Conservation (phyloP, 2,888 invertebrate genomes). For the Drosophila nr. perissopoda region DNA sequence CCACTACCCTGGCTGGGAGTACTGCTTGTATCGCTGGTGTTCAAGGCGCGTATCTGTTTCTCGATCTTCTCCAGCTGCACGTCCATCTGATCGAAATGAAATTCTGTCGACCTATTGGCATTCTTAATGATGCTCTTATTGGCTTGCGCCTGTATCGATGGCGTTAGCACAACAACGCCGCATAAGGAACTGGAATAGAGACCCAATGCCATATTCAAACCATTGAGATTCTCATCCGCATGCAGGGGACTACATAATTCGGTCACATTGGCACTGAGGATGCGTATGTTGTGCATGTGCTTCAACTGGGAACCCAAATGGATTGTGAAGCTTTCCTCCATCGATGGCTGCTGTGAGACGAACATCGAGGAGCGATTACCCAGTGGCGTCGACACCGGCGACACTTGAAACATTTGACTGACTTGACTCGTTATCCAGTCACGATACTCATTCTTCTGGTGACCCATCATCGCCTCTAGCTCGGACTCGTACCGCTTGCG, state of each 20-base stretch:
- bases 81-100: slow-evolving; percentile 93
- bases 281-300: slow-evolving; percentile 98
- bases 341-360: slow-evolving; percentile 84
- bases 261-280: slow-evolving; percentile 93
- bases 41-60: slow-evolving; percentile 86
- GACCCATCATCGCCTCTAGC: slow-evolving; percentile 92
- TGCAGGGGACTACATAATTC: slow-evolving; percentile 90
- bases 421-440: slow-evolving; percentile 91
- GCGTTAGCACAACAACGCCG: slow-evolving; percentile 92
- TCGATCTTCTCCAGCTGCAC: slow-evolving; percentile 92
- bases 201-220: slow-evolving; percentile 95
- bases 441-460: slow-evolving; percentile 94
- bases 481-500: slow-evolving; percentile 94
- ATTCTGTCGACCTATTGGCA: slow-evolving; percentile 91
- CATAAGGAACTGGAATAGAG: slow-evolving; percentile 96
- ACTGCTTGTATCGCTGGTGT: slow-evolving; percentile 58
- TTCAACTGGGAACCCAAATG: slow-evolving; percentile 99
- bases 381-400: slow-evolving; percentile 81
- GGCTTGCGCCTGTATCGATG: slow-evolving; percentile 83
- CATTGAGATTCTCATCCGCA: slow-evolving; percentile 85
- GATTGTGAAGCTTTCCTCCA: slow-evolving; percentile 99
- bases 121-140: slow-evolving; percentile 84
- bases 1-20: slow-evolving; percentile 61
- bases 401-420: slow-evolving; percentile 82
- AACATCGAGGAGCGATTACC: slow-evolving; percentile 85